These are phyloP conservation scores for Stenchaetothrips biformis DNA, from an alignment of 2,888 invertebrate genomes.

Conservation along the genomic window DNA sequence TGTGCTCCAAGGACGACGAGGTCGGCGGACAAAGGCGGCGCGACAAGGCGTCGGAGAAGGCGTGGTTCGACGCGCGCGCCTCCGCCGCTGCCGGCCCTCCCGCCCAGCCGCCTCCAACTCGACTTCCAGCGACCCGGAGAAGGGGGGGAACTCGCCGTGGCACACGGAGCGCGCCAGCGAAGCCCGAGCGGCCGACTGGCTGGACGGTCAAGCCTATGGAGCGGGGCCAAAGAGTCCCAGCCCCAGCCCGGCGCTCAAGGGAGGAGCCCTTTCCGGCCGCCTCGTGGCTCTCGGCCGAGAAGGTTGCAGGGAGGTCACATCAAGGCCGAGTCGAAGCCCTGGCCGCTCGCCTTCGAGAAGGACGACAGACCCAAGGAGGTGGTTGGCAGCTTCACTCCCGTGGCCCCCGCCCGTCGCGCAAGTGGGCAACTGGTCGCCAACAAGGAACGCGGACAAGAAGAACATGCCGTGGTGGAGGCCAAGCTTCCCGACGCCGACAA, in stretches of 20 bases:
- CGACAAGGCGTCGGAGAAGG: slow-evolving; percentile 35
- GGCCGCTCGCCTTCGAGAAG: not conserved
- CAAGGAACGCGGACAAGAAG: not conserved
- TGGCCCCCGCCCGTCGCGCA: not conserved
- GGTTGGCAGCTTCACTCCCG: not conserved
- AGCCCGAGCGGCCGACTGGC: not conserved
- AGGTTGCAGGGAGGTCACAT: slow-evolving; percentile 14
- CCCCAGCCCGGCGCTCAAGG: slow-evolving; percentile 1
- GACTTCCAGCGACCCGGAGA: not conserved
- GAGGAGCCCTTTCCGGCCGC: not conserved
- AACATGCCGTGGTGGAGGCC: slow-evolving; percentile 9
- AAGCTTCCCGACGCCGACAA: not conserved
- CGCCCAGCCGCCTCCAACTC: not conserved
- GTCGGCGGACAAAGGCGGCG: not conserved
- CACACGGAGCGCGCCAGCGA: not conserved
- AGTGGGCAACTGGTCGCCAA: not conserved
- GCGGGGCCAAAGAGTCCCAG: not conserved
- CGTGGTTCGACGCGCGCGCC: slow-evolving; percentile 28
- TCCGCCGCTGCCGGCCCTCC: not conserved
- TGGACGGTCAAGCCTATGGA: slow-evolving; percentile 8
- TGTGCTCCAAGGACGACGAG: slow-evolving; percentile 53
- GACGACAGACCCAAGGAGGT: not conserved
- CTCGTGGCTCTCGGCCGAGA: not conserved
- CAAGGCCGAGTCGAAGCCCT: slow-evolving; percentile 2
- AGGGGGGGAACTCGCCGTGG: not conserved